A percentile compares a stretch with the other conserved stretches of the same genome.
Evolutionary conservation across 2,113 vertebrate genomes (phyloP).

Genomic region (Geococcyx californianus): DNA sequence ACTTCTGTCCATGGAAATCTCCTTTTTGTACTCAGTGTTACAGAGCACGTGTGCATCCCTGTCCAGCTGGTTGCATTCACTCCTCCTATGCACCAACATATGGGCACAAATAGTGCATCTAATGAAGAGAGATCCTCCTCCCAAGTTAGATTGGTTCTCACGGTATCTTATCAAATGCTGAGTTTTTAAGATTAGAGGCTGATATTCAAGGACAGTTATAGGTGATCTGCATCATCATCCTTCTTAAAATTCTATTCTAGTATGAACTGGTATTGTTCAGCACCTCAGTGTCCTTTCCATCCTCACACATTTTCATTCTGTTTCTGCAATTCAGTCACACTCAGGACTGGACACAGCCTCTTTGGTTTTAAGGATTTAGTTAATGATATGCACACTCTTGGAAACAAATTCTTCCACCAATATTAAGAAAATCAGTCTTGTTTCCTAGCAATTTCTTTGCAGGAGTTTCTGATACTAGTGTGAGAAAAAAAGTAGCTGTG

Average conservation of each 20-base stretch:
- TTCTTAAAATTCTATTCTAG: neutral
- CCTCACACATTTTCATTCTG: neutral
- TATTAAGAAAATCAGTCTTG: neutral
- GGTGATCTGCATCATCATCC: neutral
- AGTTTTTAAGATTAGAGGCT: neutral
- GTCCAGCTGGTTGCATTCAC: rapidly evolving
- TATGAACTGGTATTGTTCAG: neutral
- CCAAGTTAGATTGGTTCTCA: neutral
- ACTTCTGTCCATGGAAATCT: neutral
- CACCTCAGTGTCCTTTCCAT: neutral
- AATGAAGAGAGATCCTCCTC: neutral
- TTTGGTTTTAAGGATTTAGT: neutral
- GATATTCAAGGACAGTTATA: neutral
- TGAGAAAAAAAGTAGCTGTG: neutral
- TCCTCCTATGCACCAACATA: neutral
- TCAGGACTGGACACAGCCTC: neutral
- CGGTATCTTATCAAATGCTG: too few relatives aligned
- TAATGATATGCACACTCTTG: neutral
- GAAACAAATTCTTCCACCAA: neutral
- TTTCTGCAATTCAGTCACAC: neutral
- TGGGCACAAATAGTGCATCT: rapidly evolving
- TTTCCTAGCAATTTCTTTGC: neutral
- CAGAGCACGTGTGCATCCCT: rapidly evolving
- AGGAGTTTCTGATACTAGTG: neutral
- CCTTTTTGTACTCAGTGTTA: too few relatives aligned